Percentiles rank a stretch among this genome's conserved stretches.
These are phyloP conservation scores for Metaphire vulgaris DNA, from an alignment of 1,140 invertebrate species.

Conservation along the genomic window DNA sequence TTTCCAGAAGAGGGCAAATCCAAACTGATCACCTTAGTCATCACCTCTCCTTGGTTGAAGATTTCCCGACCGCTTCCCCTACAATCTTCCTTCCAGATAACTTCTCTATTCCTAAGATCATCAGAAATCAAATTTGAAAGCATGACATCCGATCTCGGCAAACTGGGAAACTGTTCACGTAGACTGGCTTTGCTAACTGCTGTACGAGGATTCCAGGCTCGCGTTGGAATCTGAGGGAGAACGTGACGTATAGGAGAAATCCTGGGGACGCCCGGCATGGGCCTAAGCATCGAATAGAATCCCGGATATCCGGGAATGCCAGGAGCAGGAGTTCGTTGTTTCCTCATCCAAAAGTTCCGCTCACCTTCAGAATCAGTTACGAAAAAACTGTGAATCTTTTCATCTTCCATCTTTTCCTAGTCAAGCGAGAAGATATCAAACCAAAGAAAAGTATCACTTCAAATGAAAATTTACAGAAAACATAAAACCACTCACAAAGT, in stretches of 20 bases:
- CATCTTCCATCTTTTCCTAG: not conserved
- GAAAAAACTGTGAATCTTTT: not conserved
- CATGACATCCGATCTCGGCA: not conserved
- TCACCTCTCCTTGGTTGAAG: too few relatives aligned
- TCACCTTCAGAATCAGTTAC: not conserved
- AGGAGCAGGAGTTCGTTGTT: not conserved
- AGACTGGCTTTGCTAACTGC: constrained; percentile 25
- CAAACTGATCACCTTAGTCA: too few relatives aligned
- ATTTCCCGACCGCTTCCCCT: too few relatives aligned
- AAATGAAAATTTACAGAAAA: too few relatives aligned
- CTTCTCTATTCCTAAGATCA: too few relatives aligned
- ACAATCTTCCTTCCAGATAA: not conserved
- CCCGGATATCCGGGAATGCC: not conserved
- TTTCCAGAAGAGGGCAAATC: too few relatives aligned
- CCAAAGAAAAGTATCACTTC: too few relatives aligned
- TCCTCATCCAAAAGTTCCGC: not conserved
- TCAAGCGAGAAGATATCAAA: too few relatives aligned
- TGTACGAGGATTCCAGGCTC: constrained; percentile 5
- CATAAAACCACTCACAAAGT: too few relatives aligned
- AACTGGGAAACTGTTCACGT: not conserved
- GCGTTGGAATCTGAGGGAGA: constrained; percentile 20
- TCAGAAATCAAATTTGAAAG: not conserved
- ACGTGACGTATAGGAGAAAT: constrained; percentile 20
- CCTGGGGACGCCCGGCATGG: too few relatives aligned
- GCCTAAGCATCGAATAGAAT: not conserved